A percentile compares a stretch with the other conserved stretches of the same genome.
These are phyloP conservation scores for Archivesica marissinica DNA, from an alignment of 1,140 invertebrate species.

Conservation along the genomic window DNA sequence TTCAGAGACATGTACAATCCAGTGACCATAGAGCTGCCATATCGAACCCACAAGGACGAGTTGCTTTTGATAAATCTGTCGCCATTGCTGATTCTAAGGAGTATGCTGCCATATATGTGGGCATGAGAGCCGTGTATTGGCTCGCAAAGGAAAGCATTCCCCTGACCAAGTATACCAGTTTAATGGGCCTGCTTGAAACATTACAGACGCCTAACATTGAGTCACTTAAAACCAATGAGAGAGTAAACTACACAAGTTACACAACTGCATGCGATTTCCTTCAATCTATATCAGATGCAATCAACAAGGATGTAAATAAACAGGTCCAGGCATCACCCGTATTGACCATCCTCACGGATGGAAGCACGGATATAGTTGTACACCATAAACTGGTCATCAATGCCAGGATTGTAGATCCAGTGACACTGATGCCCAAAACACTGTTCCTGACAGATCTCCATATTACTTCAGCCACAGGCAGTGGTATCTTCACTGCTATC, in stretches of 20 bases:
- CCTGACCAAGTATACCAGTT: no score
- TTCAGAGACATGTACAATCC: no score
- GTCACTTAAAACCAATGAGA: background rate
- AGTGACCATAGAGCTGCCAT: no score
- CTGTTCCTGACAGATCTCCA: constrained; percentile 40
- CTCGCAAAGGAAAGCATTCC: no score
- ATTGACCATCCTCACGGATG: constrained; percentile 34
- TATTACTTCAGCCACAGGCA: constrained; percentile 13
- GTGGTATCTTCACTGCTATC: constrained; percentile 24
- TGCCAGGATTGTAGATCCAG: constrained; percentile 35
- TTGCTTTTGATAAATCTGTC: no score
- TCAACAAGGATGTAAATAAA: constrained; percentile 11
- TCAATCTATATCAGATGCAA: background rate
- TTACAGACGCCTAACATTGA: background rate
- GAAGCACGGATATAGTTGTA: constrained; percentile 46
- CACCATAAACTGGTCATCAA: constrained; percentile 47
- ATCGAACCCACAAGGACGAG: no score
- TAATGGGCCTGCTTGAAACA: no score
- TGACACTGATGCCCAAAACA: constrained; percentile 22
- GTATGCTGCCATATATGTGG: no score
- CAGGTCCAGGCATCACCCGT: background rate
- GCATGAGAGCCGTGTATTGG: no score
- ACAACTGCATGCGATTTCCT: constrained; percentile 20
- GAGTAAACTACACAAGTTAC: background rate
- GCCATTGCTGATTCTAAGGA: no score